Conservation (phyloP, 2,113 vertebrate genomes). For the Poeciliopsis retropinna region DNA sequence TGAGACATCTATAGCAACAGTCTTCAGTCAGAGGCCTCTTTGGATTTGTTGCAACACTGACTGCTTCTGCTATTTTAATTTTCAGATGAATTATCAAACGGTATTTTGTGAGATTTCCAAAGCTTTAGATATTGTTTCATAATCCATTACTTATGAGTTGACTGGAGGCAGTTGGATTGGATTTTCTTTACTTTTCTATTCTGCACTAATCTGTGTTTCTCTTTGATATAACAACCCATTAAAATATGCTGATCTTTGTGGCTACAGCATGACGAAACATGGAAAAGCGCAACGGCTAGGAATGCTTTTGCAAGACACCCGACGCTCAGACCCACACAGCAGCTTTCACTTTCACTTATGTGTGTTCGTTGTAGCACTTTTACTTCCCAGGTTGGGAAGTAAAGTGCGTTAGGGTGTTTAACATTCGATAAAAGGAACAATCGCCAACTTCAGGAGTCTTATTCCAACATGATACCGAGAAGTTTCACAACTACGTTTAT, state of each 20-base stretch:
- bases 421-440: slow-evolving; percentile 27
- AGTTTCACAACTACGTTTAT: not conserved
- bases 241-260: not conserved
- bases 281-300: not conserved
- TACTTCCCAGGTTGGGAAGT: not conserved
- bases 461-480: slow-evolving; percentile 3
- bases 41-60: no score
- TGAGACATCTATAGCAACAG: no score
- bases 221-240: no score
- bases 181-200: not conserved
- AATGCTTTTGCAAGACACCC: not conserved
- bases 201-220: not conserved
- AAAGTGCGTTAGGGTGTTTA: not conserved
- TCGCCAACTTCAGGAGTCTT: slow-evolving; percentile 15
- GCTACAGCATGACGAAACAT: not conserved
- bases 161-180: not conserved
- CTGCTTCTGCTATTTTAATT: not conserved
- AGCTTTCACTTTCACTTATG: no score
- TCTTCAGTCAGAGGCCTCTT: no score
- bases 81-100: not conserved
- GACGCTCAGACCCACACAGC: not conserved
- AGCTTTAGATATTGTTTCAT: not conserved
- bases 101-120: not conserved
- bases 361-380: not conserved
- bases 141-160: not conserved